phyloP scores from a whole-genome alignment of 2,888 invertebrate genomes.

The Cosmorhoe ocellata region DNA sequence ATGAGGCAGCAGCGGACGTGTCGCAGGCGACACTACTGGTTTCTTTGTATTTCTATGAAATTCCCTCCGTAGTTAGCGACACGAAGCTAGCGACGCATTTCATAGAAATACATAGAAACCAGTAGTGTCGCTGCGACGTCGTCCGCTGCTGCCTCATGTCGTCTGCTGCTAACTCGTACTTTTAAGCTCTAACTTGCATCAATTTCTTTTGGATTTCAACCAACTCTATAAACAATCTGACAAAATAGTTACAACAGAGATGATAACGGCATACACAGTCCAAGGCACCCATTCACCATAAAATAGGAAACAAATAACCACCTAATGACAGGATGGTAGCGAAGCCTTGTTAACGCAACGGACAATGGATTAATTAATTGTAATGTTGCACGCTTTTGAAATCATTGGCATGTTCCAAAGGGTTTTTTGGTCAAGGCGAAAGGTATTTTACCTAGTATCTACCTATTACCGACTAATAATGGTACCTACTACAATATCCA shows the following conservation, averaged over 20 bases:
- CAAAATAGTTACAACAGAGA: neutral
- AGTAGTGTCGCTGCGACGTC: no score
- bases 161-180: no score
- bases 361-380: slow-evolving; percentile 20
- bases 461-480: no score
- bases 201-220: neutral
- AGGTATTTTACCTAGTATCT: neutral
- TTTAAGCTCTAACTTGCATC: no score
- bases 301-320: slow-evolving; percentile 7
- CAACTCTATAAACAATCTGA: neutral
- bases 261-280: neutral
- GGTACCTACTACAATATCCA: no score
- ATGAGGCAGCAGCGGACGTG: no score
- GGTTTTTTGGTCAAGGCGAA: slow-evolving; percentile 3
- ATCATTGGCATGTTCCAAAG: neutral
- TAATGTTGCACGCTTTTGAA: neutral
- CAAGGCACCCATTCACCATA: slow-evolving; percentile 2
- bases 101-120: no score
- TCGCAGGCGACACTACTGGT: no score
- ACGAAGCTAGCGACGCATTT: no score
- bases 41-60: no score
- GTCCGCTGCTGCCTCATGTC: no score
- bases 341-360: slow-evolving; percentile 15
- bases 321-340: slow-evolving; percentile 20
- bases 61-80: no score